Evolutionary conservation across 2,113 vertebrate genomes (phyloP), one percentile per base, ranked within the genome.

Genomic region (Campylorhamphus procurvoides): DNA sequence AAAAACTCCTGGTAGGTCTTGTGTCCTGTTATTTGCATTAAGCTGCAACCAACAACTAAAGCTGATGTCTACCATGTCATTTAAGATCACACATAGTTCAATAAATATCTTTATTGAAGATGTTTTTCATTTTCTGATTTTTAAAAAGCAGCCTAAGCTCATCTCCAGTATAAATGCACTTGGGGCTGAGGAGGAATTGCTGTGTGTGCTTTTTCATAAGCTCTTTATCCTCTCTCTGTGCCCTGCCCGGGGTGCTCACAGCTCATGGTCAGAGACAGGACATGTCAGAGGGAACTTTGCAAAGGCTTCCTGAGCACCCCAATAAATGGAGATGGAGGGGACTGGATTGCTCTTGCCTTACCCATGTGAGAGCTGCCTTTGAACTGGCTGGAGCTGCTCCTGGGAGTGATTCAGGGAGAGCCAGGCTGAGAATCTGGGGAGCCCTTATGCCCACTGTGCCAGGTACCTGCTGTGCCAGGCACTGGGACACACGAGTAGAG

Each of bases 231-330:
- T 35, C 28, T 82, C 60, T 83, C 68, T 18, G 0, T 16, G 3
- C 82, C 74, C 27, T 5, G 19, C 22, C 55, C 64, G 17, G 58
- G 15, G 28, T 40, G 55, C 89, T 12, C 81, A 62, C 27, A 44
- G 75, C 82, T 93, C 86, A 37, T 31, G 7, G 39, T 50, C 29
- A 49, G 22, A 39, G 79, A 12, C 1, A 71, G 82, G 56, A 53
- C 49, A 82, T 94, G 59, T 75, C 76, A 72, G 19, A 40, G 40
- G 60, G 27, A 87, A 12, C 72, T 58, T 83, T 89, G 72, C 71
- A 87, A 78, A 93, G 93, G 42, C 67, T 89, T 96, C 94, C 95
- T 83, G 87, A 60, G 82, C 35, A 37, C 93, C 77, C 20, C 73
- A 89, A 96, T 92, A 67, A 93, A 91, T 75, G 5, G 74, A 15